Base-by-base conservation (phyloP, 2,888 invertebrate genomes). In the Clistopyga incitator region DNA sequence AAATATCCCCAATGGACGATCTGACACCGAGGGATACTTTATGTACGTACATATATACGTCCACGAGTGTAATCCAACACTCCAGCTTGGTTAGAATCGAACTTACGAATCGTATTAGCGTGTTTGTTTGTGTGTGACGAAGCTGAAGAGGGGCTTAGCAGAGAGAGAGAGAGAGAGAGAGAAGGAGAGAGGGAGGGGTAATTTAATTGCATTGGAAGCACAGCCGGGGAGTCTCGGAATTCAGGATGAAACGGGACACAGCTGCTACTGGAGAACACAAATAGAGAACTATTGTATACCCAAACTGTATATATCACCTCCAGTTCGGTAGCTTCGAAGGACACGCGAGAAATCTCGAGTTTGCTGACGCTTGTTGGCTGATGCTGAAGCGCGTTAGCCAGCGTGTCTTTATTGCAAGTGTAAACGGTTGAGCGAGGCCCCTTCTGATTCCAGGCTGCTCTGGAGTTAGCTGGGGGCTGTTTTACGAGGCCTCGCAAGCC, bases 201-300 rank as follows among this genome's bases (percentile, higher is more conserved):
- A 84, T 84, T 81, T 78, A 81, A 84, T 84, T 84, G 84, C 74
- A 54, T 77, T 64, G 45, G 68, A 74, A 78, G 70, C 78, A 59
- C 59, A 67, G 67, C 29, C 67, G 52, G 61, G 71, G 70, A 42
- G 52, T 61, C 71, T 72, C 59, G 52, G 79, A 81, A 81, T 80
- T 84, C 70, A 47, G 80, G 78, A 78, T 78, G 78, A 81, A 84
- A 68, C 67, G 78, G 23, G 74, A 54, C 84, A 50, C 84, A 84
- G 78, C 80, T 84, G 84, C 59, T 61, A n/a, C 64, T 54, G 15
- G 61, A 74, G 56, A 84, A 81, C 77, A 84, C 77, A 84, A 84
- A 80, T 80, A 80, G 72, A 68, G 52, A 47, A 75, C 68, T 70
- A 64, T 23, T 50, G 42, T 83, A 45, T 72, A 23, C 67, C 45